These are phyloP conservation scores for Xestia sexstrigata DNA, from an alignment of 2,888 invertebrate species.

Conservation along the genomic window DNA sequence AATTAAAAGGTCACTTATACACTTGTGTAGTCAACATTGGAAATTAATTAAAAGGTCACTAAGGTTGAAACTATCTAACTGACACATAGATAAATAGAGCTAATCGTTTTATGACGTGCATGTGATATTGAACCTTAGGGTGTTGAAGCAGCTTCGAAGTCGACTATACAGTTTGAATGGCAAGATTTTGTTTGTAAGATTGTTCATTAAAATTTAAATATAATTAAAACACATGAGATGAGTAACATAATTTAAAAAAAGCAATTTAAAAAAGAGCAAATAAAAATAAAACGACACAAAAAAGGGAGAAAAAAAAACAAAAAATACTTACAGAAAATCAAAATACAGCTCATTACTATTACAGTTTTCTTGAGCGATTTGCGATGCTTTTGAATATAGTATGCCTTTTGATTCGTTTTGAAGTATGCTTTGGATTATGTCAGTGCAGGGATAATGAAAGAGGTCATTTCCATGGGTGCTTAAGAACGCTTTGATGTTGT, in stretches of 20 bases:
- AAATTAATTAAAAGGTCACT: background rate
- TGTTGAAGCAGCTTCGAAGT: background rate
- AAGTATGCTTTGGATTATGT: conserved; percentile 93
- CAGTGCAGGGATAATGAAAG: conserved; percentile 91
- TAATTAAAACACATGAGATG: background rate
- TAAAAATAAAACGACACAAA: conserved; percentile 9
- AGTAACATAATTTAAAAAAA: background rate
- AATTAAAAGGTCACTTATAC: background rate
- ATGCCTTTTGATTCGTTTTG: conserved; percentile 91
- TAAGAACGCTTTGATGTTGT: conserved; percentile 91
- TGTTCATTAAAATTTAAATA: background rate
- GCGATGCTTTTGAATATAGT: conserved; percentile 90
- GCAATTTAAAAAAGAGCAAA: background rate
- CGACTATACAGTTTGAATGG: background rate
- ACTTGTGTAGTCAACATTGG: background rate
- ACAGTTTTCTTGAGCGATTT: conserved; percentile 86
- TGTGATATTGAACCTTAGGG: background rate
- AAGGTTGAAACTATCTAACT: background rate
- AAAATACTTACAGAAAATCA: conserved; percentile 85
- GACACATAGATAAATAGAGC: background rate
- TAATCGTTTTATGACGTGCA: background rate
- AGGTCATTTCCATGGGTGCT: conserved; percentile 91
- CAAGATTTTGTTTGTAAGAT: background rate
- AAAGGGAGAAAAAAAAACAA: background rate
- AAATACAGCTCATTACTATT: conserved; percentile 91